Evolutionary conservation across 2,888 invertebrate genomes (phyloP).

Genomic region (Drosophila setosimentum): DNA sequence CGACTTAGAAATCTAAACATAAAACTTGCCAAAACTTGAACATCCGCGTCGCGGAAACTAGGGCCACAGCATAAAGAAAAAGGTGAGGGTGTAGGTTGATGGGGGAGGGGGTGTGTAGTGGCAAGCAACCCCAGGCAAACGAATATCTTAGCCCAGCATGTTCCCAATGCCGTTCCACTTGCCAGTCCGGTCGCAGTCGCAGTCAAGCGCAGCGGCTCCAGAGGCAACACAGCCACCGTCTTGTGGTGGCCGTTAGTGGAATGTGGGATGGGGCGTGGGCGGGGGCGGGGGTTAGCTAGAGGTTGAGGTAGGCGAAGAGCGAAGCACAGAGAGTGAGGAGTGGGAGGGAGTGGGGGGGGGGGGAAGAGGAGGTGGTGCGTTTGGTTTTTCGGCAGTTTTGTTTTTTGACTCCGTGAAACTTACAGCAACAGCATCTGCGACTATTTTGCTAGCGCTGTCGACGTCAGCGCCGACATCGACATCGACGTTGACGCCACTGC

Average conservation of each 20-base stretch:
- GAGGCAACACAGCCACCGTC: constrained; percentile 37
- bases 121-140: constrained; percentile 31
- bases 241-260: constrained; percentile 28
- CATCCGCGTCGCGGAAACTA: constrained; percentile 11
- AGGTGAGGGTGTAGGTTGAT: not conserved
- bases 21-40: constrained; percentile 59
- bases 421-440: constrained; percentile 81
- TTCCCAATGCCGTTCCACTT: constrained; percentile 19
- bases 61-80: not conserved
- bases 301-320: constrained; percentile 43
- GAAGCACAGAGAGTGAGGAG: not conserved
- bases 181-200: constrained; percentile 23
- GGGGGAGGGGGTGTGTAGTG: not conserved
- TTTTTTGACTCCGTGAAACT: constrained; percentile 70
- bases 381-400: constrained; percentile 61
- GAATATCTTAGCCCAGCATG: constrained; percentile 13
- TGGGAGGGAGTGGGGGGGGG: constrained; percentile 1
- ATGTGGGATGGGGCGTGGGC: not conserved
- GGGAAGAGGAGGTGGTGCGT: not conserved
- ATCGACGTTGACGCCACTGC: constrained; percentile 39
- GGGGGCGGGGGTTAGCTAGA: constrained; percentile 2
- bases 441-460: constrained; percentile 56
- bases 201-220: constrained; percentile 46
- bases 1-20: constrained; percentile 77
- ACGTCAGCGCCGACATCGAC: constrained; percentile 21